Percentiles rank a stretch among this genome's conserved stretches.
phyloP scores from a whole-genome alignment of 1,140 invertebrate species.

The Oryctes rhinoceros region DNA sequence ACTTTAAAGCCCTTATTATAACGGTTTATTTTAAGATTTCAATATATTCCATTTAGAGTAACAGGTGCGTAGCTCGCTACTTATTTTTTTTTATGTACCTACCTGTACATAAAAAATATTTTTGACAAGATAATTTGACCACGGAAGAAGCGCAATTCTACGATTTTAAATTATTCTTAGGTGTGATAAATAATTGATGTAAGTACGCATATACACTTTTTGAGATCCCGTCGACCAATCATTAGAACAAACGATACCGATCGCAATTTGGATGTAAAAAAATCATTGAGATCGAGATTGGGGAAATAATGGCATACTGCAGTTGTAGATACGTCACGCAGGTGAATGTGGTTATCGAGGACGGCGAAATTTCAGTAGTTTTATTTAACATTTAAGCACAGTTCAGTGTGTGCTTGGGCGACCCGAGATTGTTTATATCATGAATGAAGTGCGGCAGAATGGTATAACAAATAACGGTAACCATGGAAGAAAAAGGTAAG shows the following conservation, averaged over 20 bases:
- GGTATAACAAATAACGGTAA: neutral
- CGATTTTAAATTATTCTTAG: no score
- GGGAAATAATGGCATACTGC: neutral
- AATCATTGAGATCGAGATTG: neutral
- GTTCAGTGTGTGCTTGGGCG: neutral
- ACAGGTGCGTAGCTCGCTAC: no score
- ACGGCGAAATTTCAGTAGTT: slow-evolving; percentile 19
- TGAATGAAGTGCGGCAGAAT: slow-evolving; percentile 24
- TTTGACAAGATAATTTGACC: no score
- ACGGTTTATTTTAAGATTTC: no score
- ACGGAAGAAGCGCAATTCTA: no score
- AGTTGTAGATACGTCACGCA: slow-evolving; percentile 7
- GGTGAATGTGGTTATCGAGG: slow-evolving; percentile 28
- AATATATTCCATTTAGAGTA: no score
- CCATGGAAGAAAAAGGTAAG: slow-evolving; percentile 8
- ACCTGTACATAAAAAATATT: no score
- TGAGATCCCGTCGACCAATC: neutral
- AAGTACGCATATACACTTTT: neutral
- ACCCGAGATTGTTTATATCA: neutral
- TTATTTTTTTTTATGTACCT: no score
- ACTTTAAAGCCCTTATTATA: no score
- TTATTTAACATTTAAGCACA: slow-evolving; percentile 30
- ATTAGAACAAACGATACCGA: neutral
- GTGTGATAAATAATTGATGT: no score
- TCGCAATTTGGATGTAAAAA: neutral